Conservation (phyloP, 1,140 invertebrate species). For the Zaprionus gabonicus region DNA sequence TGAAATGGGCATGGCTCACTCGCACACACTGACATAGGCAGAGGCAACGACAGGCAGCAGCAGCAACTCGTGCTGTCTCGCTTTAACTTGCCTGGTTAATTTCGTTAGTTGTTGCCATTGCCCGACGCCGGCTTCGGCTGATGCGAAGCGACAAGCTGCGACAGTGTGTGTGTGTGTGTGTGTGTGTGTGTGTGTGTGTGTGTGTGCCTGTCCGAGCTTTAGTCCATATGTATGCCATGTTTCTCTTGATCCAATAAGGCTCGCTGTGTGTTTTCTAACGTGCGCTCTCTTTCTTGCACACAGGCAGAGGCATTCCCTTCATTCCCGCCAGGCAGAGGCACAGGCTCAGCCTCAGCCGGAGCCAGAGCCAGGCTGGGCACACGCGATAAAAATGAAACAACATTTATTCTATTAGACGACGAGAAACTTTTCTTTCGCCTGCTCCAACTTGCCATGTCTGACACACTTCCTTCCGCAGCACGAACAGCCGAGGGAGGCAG, state of each 20-base stretch:
- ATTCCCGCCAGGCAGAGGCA: too few species aligned
- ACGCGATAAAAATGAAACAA: constrained; percentile 45
- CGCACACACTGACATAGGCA: constrained; percentile 11
- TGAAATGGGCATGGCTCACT: constrained; percentile 33
- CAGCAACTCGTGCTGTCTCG: constrained; percentile 60
- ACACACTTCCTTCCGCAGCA: constrained; percentile 54
- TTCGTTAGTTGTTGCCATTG: constrained; percentile 65
- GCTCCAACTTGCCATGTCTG: constrained; percentile 41
- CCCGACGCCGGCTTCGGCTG: constrained; percentile 30
- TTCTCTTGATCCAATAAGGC: constrained; percentile 60
- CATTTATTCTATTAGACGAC: constrained; percentile 54
- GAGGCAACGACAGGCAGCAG: constrained; percentile 2
- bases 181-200: background rate
- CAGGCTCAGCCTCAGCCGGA: too few species aligned
- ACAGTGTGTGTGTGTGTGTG: too few species aligned
- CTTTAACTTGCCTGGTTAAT: constrained; percentile 79
- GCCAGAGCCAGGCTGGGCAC: background rate
- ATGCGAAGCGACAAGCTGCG: constrained; percentile 29
- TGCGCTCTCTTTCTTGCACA: constrained; percentile 12
- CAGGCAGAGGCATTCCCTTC: background rate
- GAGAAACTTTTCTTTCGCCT: constrained; percentile 32
- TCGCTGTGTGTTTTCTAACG: constrained; percentile 36
- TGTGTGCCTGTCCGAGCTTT: constrained; percentile 1
- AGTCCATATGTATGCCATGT: constrained; percentile 53
- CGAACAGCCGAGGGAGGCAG: background rate